Conservation (phyloP, 2,888 invertebrate genomes). For the Papilio gigon region DNA sequence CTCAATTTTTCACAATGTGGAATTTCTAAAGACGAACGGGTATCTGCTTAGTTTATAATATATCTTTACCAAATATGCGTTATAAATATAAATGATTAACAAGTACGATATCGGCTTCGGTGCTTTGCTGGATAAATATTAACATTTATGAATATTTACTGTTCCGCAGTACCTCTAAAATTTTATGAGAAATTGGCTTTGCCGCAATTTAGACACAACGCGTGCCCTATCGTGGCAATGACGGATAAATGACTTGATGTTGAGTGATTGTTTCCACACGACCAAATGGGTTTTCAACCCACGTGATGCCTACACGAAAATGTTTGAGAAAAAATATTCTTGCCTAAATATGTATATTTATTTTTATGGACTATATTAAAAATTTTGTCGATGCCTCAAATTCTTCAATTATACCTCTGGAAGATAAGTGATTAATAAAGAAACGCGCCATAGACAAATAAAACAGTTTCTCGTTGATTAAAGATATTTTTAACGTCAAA, state of each 20-base stretch:
- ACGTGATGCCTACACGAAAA: slow-evolving; percentile 3
- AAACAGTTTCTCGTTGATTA: neutral
- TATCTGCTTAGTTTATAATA: too few species aligned
- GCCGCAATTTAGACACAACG: slow-evolving; percentile 23
- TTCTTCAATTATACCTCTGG: too few species aligned
- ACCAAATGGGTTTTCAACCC: slow-evolving; percentile 13
- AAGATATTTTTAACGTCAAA: neutral
- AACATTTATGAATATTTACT: slow-evolving; percentile 14
- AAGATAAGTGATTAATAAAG: too few species aligned
- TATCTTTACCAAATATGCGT: too few species aligned
- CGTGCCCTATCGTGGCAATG: slow-evolving; percentile 24
- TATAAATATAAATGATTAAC: neutral
- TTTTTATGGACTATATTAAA: neutral
- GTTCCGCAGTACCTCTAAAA: slow-evolving; percentile 16
- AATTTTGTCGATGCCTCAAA: neutral
- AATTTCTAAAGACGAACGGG: neutral
- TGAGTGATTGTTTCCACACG: slow-evolving; percentile 21
- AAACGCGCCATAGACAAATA: too few species aligned
- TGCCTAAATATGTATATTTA: neutral
- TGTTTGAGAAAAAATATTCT: neutral
- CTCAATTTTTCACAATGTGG: neutral
- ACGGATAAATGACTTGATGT: slow-evolving; percentile 26
- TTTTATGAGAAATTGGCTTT: slow-evolving; percentile 20
- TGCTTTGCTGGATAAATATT: neutral
- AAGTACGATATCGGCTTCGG: neutral